phyloP scores from a whole-genome alignment of 2,797 vertebrate genomes.

The Pelobates cultripes region DNA sequence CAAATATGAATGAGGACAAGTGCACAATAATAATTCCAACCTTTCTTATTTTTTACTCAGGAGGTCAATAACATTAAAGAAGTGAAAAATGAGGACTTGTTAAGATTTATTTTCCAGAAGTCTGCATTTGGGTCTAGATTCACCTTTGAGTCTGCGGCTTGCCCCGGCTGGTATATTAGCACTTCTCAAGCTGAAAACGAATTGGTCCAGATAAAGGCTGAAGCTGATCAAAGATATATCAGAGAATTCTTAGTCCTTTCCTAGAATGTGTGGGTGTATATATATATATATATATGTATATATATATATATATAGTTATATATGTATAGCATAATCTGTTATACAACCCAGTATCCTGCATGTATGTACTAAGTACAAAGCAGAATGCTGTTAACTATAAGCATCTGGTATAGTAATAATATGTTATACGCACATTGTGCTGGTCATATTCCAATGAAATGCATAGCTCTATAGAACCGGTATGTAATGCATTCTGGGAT shows the following conservation, averaged over 20 bases:
- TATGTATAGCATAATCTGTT: background rate
- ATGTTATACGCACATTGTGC: background rate
- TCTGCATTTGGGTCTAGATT: background rate
- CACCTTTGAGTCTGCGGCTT: constrained; percentile 31
- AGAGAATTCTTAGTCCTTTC: constrained; percentile 2
- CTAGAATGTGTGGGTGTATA: too few relatives aligned
- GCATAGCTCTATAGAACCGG: too few relatives aligned
- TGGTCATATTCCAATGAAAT: too few relatives aligned
- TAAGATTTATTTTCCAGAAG: constrained; percentile 37
- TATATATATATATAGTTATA: background rate
- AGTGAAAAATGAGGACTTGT: background rate
- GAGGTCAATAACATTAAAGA: background rate
- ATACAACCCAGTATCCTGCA: background rate
- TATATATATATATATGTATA: too few relatives aligned
- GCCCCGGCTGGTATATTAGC: constrained; percentile 44
- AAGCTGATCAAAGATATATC: background rate
- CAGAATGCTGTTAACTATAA: background rate
- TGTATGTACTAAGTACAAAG: constrained; percentile 43
- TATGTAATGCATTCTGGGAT: too few relatives aligned
- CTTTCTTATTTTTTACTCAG: constrained; percentile 15
- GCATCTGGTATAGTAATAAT: too few relatives aligned
- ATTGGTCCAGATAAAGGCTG: constrained; percentile 14
- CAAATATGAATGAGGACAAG: too few relatives aligned
- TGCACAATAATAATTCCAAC: too few relatives aligned
- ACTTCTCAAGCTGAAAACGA: constrained; percentile 15